These are phyloP conservation scores for Lasiurus cinereus DNA, from an alignment of 2,113 vertebrate species.

Conservation along the genomic window DNA sequence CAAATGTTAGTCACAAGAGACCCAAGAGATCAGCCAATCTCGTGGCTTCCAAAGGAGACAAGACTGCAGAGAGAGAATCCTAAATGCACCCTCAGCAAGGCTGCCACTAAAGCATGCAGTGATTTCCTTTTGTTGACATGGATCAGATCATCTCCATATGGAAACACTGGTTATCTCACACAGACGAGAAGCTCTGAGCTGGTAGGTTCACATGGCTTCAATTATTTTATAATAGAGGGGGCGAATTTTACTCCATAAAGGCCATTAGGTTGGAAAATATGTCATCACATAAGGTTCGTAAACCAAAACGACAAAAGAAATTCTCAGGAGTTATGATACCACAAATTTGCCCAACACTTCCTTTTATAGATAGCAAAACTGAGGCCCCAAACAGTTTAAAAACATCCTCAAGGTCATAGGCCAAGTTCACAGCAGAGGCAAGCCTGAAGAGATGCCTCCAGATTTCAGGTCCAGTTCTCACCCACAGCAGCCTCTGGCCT, in stretches of 20 bases:
- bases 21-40: background rate
- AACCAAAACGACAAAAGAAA: constrained; percentile 1
- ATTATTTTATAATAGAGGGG: constrained; percentile 51
- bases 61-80: background rate
- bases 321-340: background rate
- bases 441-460: background rate
- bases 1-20: background rate
- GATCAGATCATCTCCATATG: background rate
- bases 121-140: background rate
- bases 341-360: background rate
- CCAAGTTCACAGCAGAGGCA: constrained; percentile 22
- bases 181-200: background rate
- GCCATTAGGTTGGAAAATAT: constrained; percentile 54
- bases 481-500: no score
- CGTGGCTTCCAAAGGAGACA: background rate
- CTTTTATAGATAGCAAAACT: constrained; percentile 51
- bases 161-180: background rate
- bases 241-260: constrained; percentile 44
- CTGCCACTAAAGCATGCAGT: background rate
- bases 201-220: background rate
- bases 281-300: background rate
- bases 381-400: background rate
- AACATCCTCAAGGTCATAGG: background rate
- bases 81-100: background rate
- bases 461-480: background rate